Conservation (phyloP, 2,113 vertebrate genomes). For the Manacus vitellinus region DNA sequence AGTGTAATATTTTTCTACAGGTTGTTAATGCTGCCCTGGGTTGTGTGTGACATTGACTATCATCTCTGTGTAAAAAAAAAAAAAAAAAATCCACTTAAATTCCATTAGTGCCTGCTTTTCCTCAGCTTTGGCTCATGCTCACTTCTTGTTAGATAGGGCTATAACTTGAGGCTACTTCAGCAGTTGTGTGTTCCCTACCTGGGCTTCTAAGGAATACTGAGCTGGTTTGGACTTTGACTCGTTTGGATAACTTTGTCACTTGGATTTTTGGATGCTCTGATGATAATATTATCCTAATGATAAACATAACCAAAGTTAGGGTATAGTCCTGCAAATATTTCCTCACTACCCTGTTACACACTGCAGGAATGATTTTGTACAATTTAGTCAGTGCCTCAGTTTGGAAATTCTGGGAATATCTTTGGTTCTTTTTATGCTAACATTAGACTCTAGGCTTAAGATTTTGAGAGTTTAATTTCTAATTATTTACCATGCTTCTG, state of each 20-base stretch:
- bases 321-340: neutral
- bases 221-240: neutral
- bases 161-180: neutral
- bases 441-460: neutral
- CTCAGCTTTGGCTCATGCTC: neutral
- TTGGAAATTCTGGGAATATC: neutral
- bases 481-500: neutral
- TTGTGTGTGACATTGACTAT: neutral
- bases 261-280: neutral
- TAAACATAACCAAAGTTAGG: neutral
- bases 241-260: neutral
- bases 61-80: neutral
- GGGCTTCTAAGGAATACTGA: neutral
- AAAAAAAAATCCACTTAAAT: constrained; percentile 58
- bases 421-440: neutral
- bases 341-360: neutral
- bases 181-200: neutral
- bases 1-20: neutral
- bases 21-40: neutral
- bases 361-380: neutral
- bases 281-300: neutral
- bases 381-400: neutral
- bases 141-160: neutral
- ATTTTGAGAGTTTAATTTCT: neutral
- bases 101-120: constrained; percentile 41